These are phyloP conservation scores for Sebastes oblongus DNA, from an alignment of 2,797 vertebrate species.

Conservation along the genomic window DNA sequence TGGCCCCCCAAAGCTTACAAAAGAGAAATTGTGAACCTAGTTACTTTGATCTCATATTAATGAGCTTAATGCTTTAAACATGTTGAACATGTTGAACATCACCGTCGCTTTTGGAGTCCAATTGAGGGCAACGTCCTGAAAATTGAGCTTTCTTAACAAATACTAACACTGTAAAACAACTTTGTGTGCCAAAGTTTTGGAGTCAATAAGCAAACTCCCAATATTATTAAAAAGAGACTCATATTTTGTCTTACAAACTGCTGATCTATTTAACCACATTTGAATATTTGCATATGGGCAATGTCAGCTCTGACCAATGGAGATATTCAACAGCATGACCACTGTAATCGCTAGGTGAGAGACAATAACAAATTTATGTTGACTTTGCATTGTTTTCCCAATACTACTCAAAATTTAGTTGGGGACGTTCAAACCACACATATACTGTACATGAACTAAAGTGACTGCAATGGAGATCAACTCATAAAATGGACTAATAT, in stretches of 20 bases:
- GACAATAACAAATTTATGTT: neutral
- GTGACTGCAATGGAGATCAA: neutral
- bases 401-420: neutral
- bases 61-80: neutral
- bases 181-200: neutral
- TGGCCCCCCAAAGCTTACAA: constrained; percentile 2
- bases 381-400: neutral
- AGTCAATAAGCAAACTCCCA: neutral
- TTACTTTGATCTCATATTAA: constrained; percentile 56
- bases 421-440: neutral
- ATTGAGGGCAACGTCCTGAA: neutral
- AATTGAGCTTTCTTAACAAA: neutral
- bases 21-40: constrained; percentile 8
- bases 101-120: neutral
- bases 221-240: neutral
- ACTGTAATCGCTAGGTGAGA: neutral
- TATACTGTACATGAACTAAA: neutral
- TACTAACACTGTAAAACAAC: neutral
- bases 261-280: neutral
- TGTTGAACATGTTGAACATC: neutral
- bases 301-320: neutral
- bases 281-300: neutral
- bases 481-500: neutral
- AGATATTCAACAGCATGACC: neutral
- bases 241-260: neutral